phyloP scores from a whole-genome alignment of 1,140 invertebrate species.

The Rhagoletis zephyria region DNA sequence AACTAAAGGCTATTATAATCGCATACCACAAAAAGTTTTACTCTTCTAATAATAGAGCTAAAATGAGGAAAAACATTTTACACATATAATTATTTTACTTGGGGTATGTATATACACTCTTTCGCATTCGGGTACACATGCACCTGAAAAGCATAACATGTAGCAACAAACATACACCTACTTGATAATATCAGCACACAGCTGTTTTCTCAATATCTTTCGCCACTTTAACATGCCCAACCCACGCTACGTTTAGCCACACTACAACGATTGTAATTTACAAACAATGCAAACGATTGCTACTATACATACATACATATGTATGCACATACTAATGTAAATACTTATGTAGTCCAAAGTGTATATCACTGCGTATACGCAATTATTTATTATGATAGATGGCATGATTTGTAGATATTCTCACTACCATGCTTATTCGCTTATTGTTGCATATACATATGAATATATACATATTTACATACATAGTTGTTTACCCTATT shows the following conservation, averaged over 20 bases:
- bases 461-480: not conserved
- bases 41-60: no score
- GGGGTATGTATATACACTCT: no score
- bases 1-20: no score
- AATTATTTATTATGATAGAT: slow-evolving; percentile 24
- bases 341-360: not conserved
- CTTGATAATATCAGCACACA: not conserved
- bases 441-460: not conserved
- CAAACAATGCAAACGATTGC: no score
- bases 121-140: not conserved
- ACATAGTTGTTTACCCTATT: not conserved
- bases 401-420: slow-evolving; percentile 1
- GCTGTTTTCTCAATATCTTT: not conserved
- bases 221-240: not conserved
- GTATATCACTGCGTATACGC: slow-evolving; percentile 15
- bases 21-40: no score
- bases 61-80: no score
- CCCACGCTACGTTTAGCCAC: not conserved
- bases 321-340: not conserved
- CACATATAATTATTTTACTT: no score
- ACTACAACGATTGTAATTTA: not conserved
- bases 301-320: not conserved
- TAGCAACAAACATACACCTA: not conserved
- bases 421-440: not conserved
- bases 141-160: not conserved